Base-by-base conservation (phyloP, 2,797 vertebrate species). In the Gallinago stenura region DNA sequence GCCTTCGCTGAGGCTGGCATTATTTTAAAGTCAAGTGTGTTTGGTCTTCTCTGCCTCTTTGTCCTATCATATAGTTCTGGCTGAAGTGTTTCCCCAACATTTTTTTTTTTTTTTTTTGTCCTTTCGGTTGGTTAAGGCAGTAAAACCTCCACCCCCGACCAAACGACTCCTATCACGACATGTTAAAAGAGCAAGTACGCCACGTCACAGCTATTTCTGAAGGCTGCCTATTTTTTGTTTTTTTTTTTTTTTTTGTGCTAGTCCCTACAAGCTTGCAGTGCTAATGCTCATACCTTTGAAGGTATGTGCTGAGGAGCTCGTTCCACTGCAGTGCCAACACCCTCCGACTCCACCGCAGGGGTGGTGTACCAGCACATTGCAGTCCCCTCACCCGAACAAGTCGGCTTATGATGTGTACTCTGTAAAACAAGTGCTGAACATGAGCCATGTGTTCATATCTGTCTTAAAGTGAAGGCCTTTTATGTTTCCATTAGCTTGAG, bases 221-320 rank as follows among this genome's bases (percentile, higher is more conserved):
- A 81, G 28, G 48, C 80, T 94, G 62, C 31, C 41, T 92, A 46
- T 22, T 46, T 0, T 35, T 35, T 33, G 33, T 33, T 35, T 35
- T 35, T 65, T 81, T 87, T 75, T 43, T 51, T 41, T 69, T 81
- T 87, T 75, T 43, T 51, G n/a, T 94, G 64, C 87, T 95, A 95
- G 95, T 96, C 66, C 50, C 48, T 95, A 90, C 90, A 95, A 84
- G 95, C 88, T 94, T 83, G 39, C 60, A 77, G 60, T 89, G 22
- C 75, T 94, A 75, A 86, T 50, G 60, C 77, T 85, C 77, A 82
- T 93, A 78, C 77, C 56, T 95, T 84, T 31, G n/a, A 82, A 91
- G 53, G 39, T 94, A 76, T 87, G 87, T 70, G 89, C 83, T 37
- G 66, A 78, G 77, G 58, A 88, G 58, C 66, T 92, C 1, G 1